Percentiles rank a stretch among this genome's conserved stretches.
Evolutionary conservation across 2,113 vertebrate genomes (phyloP).

Genomic region (Phaethornis superciliosus): DNA sequence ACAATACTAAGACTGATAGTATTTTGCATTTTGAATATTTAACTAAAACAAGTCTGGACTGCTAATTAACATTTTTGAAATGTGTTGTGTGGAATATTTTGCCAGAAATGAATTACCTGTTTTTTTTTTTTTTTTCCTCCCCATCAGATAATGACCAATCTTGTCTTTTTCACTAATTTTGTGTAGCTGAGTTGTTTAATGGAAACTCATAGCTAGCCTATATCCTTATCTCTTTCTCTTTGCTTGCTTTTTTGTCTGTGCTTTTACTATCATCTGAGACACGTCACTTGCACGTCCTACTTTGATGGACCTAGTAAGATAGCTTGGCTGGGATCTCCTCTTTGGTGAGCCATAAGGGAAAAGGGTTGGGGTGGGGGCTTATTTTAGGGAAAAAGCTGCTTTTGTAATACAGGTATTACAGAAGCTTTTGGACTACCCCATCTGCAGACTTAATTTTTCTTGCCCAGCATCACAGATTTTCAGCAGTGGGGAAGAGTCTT

Average conservation of each 20-base stretch:
- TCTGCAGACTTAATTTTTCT: background rate
- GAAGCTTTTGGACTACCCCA: constrained; percentile 16
- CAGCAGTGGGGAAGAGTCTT: background rate
- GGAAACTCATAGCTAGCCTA: constrained; percentile 6
- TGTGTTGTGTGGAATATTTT: background rate
- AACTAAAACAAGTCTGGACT: background rate
- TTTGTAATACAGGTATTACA: constrained; percentile 27
- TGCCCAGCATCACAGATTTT: background rate
- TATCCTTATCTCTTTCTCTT: constrained; percentile 53
- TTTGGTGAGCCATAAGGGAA: constrained; percentile 51
- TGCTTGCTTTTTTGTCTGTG: constrained; percentile 34
- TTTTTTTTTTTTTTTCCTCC: background rate
- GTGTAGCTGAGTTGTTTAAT: constrained; percentile 45
- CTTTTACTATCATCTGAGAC: constrained; percentile 53
- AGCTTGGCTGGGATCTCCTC: constrained; percentile 51
- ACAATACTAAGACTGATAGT: background rate
- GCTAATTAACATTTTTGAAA: background rate
- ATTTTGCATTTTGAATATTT: background rate
- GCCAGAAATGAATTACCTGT: background rate
- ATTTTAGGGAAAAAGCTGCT: constrained; percentile 35
- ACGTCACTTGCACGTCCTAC: constrained; percentile 50
- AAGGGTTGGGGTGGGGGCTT: constrained; percentile 19
- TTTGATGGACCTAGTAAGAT: constrained; percentile 62
- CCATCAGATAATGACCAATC: background rate
- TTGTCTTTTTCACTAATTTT: constrained; percentile 23